Percentiles rank a stretch among this genome's conserved stretches.
Conservation (phyloP, 2,888 invertebrate species). For the Penaeus monodon region DNA sequence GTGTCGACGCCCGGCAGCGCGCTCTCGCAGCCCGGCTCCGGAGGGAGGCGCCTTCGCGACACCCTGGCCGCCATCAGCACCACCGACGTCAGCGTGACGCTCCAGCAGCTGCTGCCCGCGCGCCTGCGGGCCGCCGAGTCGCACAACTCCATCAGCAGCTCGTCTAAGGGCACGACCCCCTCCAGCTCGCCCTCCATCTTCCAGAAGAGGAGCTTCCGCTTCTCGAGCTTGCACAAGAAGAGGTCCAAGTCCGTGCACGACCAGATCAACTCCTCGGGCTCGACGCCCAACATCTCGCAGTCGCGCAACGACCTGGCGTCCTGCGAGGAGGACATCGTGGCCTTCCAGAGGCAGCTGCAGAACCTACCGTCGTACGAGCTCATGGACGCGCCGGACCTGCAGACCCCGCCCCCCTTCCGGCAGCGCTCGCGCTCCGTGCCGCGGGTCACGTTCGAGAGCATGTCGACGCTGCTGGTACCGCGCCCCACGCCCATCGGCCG, state of each 20-base stretch:
- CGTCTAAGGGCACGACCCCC: constrained; percentile 59
- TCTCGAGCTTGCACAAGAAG: constrained; percentile 52
- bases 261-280: constrained; percentile 33
- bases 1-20: constrained; percentile 37
- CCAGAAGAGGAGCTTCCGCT: constrained; percentile 57
- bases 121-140: constrained; percentile 55
- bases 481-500: constrained; percentile 57
- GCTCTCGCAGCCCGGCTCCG: neutral
- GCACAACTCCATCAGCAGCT: constrained; percentile 53
- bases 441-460: constrained; percentile 69
- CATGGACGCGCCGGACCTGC: constrained; percentile 68
- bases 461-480: constrained; percentile 59
- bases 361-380: constrained; percentile 72
- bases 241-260: constrained; percentile 50
- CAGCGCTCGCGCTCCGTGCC: constrained; percentile 72
- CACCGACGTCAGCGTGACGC: constrained; percentile 58
- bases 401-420: constrained; percentile 67
- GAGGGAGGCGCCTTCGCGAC: constrained; percentile 32
- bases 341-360: constrained; percentile 75
- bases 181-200: constrained; percentile 57
- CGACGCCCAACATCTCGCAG: constrained; percentile 50
- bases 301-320: constrained; percentile 27
- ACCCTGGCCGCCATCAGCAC: constrained; percentile 61
- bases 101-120: constrained; percentile 58
- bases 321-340: constrained; percentile 72